Conservation (phyloP, 1,140 invertebrate species). For the Papilio machaon region DNA sequence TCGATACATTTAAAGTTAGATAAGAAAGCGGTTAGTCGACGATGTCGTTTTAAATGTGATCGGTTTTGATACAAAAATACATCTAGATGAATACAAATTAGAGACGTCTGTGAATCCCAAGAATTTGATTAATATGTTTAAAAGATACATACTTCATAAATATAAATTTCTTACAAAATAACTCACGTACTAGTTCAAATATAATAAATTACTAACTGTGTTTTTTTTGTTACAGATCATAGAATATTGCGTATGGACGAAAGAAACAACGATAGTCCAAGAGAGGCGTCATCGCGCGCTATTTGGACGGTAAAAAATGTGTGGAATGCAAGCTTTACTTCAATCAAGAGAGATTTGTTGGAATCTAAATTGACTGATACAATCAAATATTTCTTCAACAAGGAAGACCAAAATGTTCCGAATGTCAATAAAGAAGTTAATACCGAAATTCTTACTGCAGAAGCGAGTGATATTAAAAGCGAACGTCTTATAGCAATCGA, state of each 20-base stretch:
- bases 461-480: constrained; percentile 38
- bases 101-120: neutral
- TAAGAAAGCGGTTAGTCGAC: constrained; percentile 59
- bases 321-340: constrained; percentile 48
- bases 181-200: neutral
- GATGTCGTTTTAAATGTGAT: constrained; percentile 51
- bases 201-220: constrained; percentile 42
- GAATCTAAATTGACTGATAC: constrained; percentile 44
- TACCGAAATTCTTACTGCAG: constrained; percentile 36
- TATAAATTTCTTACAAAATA: neutral
- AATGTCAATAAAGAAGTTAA: constrained; percentile 41
- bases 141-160: neutral
- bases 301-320: constrained; percentile 70
- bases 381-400: constrained; percentile 35
- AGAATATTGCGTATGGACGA: constrained; percentile 77
- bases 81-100: neutral
- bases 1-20: constrained; percentile 62
- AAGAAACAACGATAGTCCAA: constrained; percentile 70
- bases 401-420: constrained; percentile 53
- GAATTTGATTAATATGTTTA: neutral
- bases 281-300: constrained; percentile 73
- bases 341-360: constrained; percentile 38
- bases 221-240: constrained; percentile 75
- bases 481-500: constrained; percentile 64
- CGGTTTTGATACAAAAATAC: constrained; percentile 7